phyloP scores from a whole-genome alignment of 2,888 invertebrate genomes.

The Limnephilus marmoratus region DNA sequence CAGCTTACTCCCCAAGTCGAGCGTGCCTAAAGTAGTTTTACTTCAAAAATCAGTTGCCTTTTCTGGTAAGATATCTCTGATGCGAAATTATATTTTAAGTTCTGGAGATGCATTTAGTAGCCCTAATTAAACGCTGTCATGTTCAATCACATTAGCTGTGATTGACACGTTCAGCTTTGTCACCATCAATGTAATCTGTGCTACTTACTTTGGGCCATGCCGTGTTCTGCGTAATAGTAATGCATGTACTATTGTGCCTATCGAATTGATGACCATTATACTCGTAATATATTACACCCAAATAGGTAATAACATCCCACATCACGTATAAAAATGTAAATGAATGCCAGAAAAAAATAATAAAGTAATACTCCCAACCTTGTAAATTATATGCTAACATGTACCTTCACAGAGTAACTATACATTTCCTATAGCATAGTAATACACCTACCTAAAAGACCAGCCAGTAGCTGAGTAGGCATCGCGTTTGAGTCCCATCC shows the following conservation, averaged over 20 bases:
- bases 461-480: too few species aligned
- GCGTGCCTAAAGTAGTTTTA: too few species aligned
- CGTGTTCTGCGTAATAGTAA: background rate
- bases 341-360: too few species aligned
- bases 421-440: too few species aligned
- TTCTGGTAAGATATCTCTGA: background rate
- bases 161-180: slow-evolving; percentile 20
- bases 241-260: background rate
- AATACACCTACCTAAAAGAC: too few species aligned
- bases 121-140: background rate
- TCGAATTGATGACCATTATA: background rate
- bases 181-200: background rate
- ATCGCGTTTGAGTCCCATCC: too few species aligned
- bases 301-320: background rate
- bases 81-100: background rate
- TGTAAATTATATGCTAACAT: too few species aligned
- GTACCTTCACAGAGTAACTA: too few species aligned
- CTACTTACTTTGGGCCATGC: background rate
- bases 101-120: background rate
- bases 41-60: background rate
- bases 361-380: too few species aligned
- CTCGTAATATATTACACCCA: too few species aligned
- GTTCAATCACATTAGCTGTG: slow-evolving; percentile 32
- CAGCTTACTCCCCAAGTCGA: too few species aligned
- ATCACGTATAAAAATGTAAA: too few species aligned